Evolutionary conservation across 1,140 invertebrate species (phyloP), one percentile per base, ranked within the genome.

Genomic region (Himalopsyche phryganea): DNA sequence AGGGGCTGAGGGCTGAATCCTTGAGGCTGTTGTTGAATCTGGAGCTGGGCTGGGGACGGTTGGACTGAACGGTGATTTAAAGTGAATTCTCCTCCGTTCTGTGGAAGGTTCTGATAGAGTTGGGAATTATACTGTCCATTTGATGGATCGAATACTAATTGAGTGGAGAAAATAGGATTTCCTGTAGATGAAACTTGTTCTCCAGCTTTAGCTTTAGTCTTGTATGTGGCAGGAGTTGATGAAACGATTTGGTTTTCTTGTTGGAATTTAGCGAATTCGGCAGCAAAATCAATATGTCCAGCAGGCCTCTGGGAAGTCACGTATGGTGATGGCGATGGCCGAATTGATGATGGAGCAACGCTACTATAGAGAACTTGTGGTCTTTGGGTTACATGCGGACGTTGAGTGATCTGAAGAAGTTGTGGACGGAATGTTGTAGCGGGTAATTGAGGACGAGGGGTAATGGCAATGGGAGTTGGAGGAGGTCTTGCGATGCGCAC

Each of bases 81-180:
- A 53, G 81, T 82, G 64, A 87, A 80, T 58, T 87, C 85, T 55
- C 86, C 86, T 54, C 83, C 79, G 17, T 82, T 84, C 69, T 89
- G 86, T 11, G 89, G 88, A 44, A 90, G 71, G 23, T 81, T 81
- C 72, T 91, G 89, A 75, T 85, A 90, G 19, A 90, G 75, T 58
- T 89, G 85, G 10, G 88, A 89, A 66, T 90, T 87, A 79, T 91
- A 91, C 67, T 88, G 84, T 54, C 88, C 88, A 60, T 83, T 85
- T n/a, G 80, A 68, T 35, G 87, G 88, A 72, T 91, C 88, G 72
- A 82, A 91, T 0, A 90, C 81, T 6, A 91, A 72, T 66, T 90
- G 86, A 14, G 88, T 88, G 45, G 85, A 84, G 71, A 90, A 90
- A 58, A 89, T 77, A 36, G 85, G 83, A 54, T 84, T 80, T 15